phyloP scores from a whole-genome alignment of 1,140 invertebrate genomes.

The Zaprionus ornatus region DNA sequence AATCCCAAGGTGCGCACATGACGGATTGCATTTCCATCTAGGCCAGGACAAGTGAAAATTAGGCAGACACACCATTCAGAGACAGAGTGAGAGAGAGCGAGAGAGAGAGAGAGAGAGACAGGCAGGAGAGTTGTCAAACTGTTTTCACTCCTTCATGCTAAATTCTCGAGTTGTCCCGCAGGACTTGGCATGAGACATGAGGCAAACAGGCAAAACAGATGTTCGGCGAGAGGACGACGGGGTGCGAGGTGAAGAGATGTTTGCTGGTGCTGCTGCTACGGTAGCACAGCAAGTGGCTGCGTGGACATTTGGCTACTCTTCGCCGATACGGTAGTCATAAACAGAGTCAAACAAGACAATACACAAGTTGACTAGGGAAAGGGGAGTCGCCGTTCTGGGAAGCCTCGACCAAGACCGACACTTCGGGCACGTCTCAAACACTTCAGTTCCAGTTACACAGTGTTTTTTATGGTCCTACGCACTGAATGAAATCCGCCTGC shows the following conservation, averaged over 20 bases:
- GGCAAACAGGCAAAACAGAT: constrained; percentile 33
- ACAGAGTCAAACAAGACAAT: constrained; percentile 39
- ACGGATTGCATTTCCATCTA: constrained; percentile 31
- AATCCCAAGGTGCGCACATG: constrained; percentile 45
- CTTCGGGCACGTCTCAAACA: constrained; percentile 31
- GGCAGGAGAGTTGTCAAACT: constrained; percentile 38
- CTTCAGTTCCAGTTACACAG: constrained; percentile 30
- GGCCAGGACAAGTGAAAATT: constrained; percentile 39
- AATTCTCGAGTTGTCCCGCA: constrained; percentile 45
- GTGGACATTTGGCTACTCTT: constrained; percentile 36
- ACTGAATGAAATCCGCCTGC: constrained; percentile 37
- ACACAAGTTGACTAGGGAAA: not conserved
- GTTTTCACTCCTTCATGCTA: constrained; percentile 69
- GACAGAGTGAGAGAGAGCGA: not conserved
- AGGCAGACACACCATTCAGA: constrained; percentile 11
- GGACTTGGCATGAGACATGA: constrained; percentile 37
- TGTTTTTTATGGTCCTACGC: constrained; percentile 35
- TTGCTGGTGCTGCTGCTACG: constrained; percentile 8
- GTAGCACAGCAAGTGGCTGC: constrained; percentile 52
- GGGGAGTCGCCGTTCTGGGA: constrained; percentile 14
- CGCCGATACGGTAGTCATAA: constrained; percentile 58
- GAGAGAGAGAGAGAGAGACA: not conserved
- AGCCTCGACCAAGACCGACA: constrained; percentile 9
- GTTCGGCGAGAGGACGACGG: constrained; percentile 23
- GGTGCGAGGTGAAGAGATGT: not conserved